phyloP scores from a whole-genome alignment of 2,888 invertebrate genomes.

The Galerucella calmariensis region DNA sequence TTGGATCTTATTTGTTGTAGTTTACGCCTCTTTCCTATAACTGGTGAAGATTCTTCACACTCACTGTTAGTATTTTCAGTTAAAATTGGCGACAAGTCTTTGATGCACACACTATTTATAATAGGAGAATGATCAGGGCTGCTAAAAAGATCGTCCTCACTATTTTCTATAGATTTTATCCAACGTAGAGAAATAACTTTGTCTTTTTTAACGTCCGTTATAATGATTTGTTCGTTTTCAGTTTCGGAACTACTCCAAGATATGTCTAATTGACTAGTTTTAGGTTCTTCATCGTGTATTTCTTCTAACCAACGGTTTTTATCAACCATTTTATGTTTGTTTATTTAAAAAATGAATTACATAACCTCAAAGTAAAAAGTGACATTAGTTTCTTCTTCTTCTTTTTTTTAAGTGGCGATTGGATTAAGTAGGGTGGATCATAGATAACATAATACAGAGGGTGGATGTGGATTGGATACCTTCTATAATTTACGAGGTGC shows the following conservation, averaged over 20 bases:
- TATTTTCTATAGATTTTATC: conserved; percentile 28
- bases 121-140: conserved; percentile 48
- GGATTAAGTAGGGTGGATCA: not conserved
- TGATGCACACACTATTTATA: conserved; percentile 39
- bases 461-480: no score
- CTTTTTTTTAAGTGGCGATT: not conserved
- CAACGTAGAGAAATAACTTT: conserved; percentile 18
- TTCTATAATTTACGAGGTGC: no score
- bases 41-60: conserved; percentile 44
- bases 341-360: not conserved
- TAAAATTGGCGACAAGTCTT: conserved; percentile 50
- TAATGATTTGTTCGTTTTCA: conserved; percentile 40
- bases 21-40: conserved; percentile 44
- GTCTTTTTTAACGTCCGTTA: conserved; percentile 15
- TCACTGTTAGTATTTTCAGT: conserved; percentile 25
- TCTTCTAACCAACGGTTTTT: conserved; percentile 44
- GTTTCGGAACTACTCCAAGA: conserved; percentile 52
- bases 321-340: conserved; percentile 18
- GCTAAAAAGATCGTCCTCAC: conserved; percentile 5
- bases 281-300: conserved; percentile 31
- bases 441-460: no score
- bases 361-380: conserved; percentile 11
- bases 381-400: not conserved
- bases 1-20: conserved; percentile 39
- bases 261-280: conserved; percentile 43